A percentile compares a stretch with the other conserved stretches of the same genome.
These are phyloP conservation scores for Luidia sarsii DNA, from an alignment of 53 echinoderm and acorn worm species.

Conservation along the genomic window DNA sequence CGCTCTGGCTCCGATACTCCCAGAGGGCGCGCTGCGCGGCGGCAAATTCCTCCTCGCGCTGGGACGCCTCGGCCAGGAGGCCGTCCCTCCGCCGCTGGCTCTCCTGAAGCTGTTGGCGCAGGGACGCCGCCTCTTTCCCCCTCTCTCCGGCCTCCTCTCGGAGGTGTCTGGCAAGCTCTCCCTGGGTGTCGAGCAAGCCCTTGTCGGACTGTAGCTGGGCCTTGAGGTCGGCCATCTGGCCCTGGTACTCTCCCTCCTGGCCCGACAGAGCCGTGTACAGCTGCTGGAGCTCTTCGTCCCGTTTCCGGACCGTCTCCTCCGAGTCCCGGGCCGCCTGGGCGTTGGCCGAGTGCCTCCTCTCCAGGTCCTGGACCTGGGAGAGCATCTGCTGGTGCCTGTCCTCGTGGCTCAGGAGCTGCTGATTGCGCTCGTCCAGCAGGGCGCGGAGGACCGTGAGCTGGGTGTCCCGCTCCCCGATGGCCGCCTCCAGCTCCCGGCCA, in stretches of 20 bases:
- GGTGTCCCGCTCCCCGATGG: slow-evolving; percentile 3
- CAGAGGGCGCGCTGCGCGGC: background rate
- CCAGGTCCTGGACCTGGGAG: slow-evolving; percentile 20
- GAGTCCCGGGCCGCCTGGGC: background rate
- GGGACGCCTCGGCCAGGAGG: background rate
- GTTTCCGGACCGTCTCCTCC: slow-evolving; percentile 9
- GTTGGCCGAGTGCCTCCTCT: background rate
- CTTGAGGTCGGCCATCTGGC: background rate
- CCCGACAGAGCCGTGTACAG: background rate
- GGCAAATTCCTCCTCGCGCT: background rate
- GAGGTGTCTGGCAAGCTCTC: slow-evolving; percentile 11
- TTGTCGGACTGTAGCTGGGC: background rate
- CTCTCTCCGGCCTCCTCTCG: background rate
- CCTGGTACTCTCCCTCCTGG: slow-evolving; percentile 5
- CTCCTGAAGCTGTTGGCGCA: slow-evolving; percentile 17
- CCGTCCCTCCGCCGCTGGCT: background rate
- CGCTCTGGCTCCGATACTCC: background rate
- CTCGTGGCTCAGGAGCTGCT: slow-evolving; percentile 2
- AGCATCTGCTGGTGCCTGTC: slow-evolving; percentile 20
- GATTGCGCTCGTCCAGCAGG: slow-evolving; percentile 29
- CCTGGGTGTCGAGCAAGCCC: background rate
- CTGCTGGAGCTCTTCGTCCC: slow-evolving; percentile 17
- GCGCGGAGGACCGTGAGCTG: slow-evolving; percentile 23
- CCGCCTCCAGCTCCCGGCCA: slow-evolving; percentile 7
- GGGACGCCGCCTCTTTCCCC: background rate